Evolutionary conservation across 2,888 invertebrate genomes (phyloP).

Genomic region (Rhyacophila evoluta): DNA sequence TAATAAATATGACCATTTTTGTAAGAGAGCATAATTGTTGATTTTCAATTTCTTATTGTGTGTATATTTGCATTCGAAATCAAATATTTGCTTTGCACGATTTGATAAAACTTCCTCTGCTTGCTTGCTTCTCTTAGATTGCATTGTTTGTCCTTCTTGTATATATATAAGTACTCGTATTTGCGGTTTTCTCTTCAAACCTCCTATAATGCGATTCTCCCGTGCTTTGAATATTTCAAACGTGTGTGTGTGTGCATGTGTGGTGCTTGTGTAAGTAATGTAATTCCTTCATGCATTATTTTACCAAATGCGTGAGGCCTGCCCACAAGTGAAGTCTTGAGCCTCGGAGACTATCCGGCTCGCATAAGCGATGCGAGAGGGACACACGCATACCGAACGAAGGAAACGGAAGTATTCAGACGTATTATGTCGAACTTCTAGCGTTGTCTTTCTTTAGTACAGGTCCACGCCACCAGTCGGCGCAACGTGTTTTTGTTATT

Average conservation of each 20-base stretch:
- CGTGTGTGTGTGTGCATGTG: conserved; percentile 28
- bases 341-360: conserved; percentile 20
- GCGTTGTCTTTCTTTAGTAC: conserved; percentile 51
- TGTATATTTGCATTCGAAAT: not conserved
- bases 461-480: conserved; percentile 52
- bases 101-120: not conserved
- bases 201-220: not conserved
- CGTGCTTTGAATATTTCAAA: not conserved
- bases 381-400: conserved; percentile 45
- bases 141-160: not conserved
- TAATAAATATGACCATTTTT: not conserved
- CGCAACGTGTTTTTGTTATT: conserved; percentile 54
- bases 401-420: conserved; percentile 42
- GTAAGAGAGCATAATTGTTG: not conserved
- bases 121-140: not conserved
- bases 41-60: not conserved
- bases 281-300: conserved; percentile 33
- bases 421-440: conserved; percentile 47
- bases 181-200: not conserved
- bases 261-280: conserved; percentile 23
- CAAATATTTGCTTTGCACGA: conserved; percentile 1
- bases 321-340: conserved; percentile 20
- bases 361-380: conserved; percentile 34
- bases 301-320: conserved; percentile 39
- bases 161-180: not conserved